phyloP scores from a whole-genome alignment of 2,113 vertebrate genomes.

The Thryonomys swinderianus region DNA sequence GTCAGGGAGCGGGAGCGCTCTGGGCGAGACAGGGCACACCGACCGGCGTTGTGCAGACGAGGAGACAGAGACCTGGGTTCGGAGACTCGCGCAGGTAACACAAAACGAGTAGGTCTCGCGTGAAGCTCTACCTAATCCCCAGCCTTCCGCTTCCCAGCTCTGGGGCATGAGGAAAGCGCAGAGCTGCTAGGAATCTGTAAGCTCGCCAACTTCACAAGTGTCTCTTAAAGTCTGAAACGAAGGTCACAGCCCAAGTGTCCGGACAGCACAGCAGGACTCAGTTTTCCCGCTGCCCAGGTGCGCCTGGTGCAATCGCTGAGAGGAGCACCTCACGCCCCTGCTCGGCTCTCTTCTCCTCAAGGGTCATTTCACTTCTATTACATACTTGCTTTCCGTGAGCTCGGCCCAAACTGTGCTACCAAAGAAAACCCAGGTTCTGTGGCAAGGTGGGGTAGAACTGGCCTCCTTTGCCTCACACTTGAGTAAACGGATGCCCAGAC shows the following conservation, averaged over 20 bases:
- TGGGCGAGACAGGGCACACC: background rate
- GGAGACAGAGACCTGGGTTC: background rate
- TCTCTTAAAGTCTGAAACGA: conserved; percentile 67
- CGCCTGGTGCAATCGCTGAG: too few species aligned
- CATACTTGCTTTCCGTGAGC: conserved; percentile 23
- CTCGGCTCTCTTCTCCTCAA: background rate
- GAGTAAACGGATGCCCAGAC: background rate
- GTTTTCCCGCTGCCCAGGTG: conserved; percentile 33
- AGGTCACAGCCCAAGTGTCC: conserved; percentile 45
- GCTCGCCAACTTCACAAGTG: conserved; percentile 52
- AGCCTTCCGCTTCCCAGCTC: background rate
- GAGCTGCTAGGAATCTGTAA: conserved; percentile 38
- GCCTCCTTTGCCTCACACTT: background rate
- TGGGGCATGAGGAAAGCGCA: conserved; percentile 55
- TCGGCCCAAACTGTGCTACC: conserved; percentile 6
- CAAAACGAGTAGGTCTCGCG: background rate
- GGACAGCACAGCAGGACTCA: background rate
- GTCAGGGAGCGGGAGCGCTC: background rate
- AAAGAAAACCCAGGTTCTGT: background rate
- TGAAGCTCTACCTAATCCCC: background rate
- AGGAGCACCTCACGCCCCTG: background rate
- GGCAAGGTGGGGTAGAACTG: background rate
- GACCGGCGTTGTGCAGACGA: background rate
- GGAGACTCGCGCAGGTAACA: background rate
- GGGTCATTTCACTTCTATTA: conserved; percentile 45